A percentile compares a stretch with the other conserved stretches of the same genome.
These are phyloP conservation scores for Torymus aiolomorphi DNA, from an alignment of 2,888 invertebrate genomes.

Conservation along the genomic window DNA sequence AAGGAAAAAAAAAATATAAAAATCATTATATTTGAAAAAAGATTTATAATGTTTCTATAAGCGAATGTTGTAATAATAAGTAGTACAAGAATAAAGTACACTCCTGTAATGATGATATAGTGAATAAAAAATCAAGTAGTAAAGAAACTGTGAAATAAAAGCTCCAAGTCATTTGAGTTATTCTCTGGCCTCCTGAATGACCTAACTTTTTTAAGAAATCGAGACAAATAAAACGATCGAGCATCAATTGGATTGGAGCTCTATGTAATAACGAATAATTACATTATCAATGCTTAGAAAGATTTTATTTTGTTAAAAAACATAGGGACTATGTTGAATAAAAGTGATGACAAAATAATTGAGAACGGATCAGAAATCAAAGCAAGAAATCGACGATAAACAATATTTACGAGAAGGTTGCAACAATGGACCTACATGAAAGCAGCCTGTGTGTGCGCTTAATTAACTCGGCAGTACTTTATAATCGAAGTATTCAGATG, in stretches of 20 bases:
- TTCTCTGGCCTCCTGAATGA: slow-evolving; percentile 36
- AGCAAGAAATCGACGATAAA: slow-evolving; percentile 48
- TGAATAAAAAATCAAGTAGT: slow-evolving; percentile 38
- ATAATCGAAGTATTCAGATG: slow-evolving; percentile 59
- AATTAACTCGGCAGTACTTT: slow-evolving; percentile 65
- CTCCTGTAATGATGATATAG: slow-evolving; percentile 44
- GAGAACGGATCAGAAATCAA: slow-evolving; percentile 47
- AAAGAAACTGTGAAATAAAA: slow-evolving; percentile 32
- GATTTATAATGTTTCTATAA: slow-evolving; percentile 50
- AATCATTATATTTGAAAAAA: slow-evolving; percentile 47
- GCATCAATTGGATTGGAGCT: slow-evolving; percentile 48
- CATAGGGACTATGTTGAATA: slow-evolving; percentile 38
- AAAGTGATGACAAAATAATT: slow-evolving; percentile 17
- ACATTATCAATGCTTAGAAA: slow-evolving; percentile 43
- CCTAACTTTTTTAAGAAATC: slow-evolving; percentile 46
- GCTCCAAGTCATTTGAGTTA: slow-evolving; percentile 52
- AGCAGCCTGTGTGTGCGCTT: slow-evolving; percentile 72
- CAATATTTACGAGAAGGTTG: slow-evolving; percentile 37
- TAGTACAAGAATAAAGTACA: slow-evolving; percentile 50
- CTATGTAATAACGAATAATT: slow-evolving; percentile 25
- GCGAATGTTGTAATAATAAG: slow-evolving; percentile 53
- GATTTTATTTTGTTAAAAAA: slow-evolving; percentile 52
- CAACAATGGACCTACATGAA: slow-evolving; percentile 68
- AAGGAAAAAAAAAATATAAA: slow-evolving; percentile 35
- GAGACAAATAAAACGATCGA: slow-evolving; percentile 47